A percentile compares a stretch with the other conserved stretches of the same genome.
Conservation (phyloP, 2,113 vertebrate genomes). For the Alligator sinensis region DNA sequence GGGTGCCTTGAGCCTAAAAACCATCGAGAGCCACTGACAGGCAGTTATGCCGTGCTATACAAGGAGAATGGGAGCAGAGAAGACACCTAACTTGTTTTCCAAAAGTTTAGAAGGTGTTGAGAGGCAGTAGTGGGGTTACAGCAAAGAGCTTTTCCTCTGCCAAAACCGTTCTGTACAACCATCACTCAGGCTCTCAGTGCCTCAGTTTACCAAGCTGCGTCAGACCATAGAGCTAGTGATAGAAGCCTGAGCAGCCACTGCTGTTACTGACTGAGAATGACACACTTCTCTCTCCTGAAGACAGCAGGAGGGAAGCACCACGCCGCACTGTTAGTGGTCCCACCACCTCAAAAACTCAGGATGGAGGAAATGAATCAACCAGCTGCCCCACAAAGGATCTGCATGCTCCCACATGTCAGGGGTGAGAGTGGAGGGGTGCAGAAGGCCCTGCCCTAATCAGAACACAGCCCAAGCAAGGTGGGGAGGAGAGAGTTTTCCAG, state of each 20-base stretch:
- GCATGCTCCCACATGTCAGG: background rate
- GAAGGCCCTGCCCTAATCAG: background rate
- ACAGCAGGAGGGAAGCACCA: background rate
- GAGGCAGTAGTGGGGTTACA: background rate
- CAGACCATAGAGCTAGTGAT: background rate
- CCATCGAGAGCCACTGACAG: too few relatives aligned
- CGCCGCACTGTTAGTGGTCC: background rate
- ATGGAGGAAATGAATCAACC: background rate
- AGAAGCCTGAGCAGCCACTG: background rate
- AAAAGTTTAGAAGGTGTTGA: background rate
- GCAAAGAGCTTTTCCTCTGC: background rate
- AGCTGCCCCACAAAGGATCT: background rate
- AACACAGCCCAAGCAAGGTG: background rate
- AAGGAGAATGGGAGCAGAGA: background rate
- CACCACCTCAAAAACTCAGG: background rate
- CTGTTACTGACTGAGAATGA: background rate
- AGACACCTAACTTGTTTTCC: background rate
- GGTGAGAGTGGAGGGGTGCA: background rate
- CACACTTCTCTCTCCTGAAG: background rate
- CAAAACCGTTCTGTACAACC: background rate
- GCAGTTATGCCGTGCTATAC: background rate
- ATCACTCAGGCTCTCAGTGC: background rate
- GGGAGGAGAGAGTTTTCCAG: background rate
- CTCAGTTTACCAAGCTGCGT: background rate
- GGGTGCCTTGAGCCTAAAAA: too few relatives aligned